phyloP scores from a whole-genome alignment of 2,797 vertebrate species.

The Naso thynnoides region DNA sequence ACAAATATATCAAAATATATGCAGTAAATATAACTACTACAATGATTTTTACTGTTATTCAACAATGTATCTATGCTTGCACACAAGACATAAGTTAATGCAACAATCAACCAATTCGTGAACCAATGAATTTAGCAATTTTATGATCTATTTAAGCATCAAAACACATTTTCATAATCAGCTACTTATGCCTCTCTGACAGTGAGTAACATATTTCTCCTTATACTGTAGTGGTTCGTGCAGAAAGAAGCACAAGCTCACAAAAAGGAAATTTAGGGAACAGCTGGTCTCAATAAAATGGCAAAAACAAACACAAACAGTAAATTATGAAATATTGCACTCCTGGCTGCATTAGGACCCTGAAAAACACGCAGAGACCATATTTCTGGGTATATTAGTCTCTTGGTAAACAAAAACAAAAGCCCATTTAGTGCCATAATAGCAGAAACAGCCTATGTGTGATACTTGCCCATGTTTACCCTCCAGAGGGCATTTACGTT shows the following conservation, averaged over 20 bases:
- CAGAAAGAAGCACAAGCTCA: constrained; percentile 4
- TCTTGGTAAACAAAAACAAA: constrained; percentile 20
- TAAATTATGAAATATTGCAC: constrained; percentile 9
- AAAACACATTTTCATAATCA: background rate
- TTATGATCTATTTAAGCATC: background rate
- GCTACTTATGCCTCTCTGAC: background rate
- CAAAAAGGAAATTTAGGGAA: constrained; percentile 29
- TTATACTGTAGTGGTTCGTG: background rate
- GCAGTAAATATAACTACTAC: background rate
- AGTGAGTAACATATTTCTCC: background rate
- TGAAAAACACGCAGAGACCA: constrained; percentile 17
- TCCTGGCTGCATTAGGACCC: background rate
- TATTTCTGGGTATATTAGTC: background rate
- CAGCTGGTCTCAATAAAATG: constrained; percentile 51
- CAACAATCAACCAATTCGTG: no score
- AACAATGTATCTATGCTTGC: background rate
- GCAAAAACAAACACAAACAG: constrained; percentile 23
- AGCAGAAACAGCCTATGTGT: constrained; percentile 9
- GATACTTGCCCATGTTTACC: constrained; percentile 31
- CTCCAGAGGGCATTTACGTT: constrained; percentile 40
- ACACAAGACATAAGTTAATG: background rate
- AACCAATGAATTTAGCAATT: background rate
- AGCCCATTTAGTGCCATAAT: background rate
- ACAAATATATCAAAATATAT: background rate
- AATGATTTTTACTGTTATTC: background rate